These are phyloP conservation scores for Montifringilla adamsi DNA, from an alignment of 2,113 vertebrate species.

Conservation along the genomic window DNA sequence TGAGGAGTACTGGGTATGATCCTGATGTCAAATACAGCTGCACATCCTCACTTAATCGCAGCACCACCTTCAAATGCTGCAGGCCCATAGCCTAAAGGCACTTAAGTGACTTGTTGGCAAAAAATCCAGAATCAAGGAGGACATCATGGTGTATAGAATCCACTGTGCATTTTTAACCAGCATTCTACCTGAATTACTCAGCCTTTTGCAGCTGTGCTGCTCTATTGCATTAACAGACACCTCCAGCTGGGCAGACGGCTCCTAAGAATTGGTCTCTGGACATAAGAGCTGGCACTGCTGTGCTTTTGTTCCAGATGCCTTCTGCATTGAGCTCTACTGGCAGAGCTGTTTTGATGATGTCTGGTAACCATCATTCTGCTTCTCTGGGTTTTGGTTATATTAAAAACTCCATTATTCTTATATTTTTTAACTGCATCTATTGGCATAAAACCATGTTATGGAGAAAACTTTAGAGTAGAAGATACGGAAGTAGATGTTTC, in stretches of 20 bases:
- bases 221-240: background rate
- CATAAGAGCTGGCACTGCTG: background rate
- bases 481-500: background rate
- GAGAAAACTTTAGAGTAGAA: background rate
- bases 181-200: background rate
- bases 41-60: background rate
- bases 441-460: background rate
- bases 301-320: background rate
- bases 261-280: background rate
- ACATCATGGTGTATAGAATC: background rate
- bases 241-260: background rate
- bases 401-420: background rate
- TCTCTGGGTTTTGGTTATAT: background rate
- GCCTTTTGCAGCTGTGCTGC: background rate
- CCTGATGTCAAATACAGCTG: background rate
- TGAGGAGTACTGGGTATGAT: background rate
- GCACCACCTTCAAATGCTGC: background rate
- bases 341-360: background rate
- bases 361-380: background rate
- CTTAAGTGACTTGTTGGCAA: background rate
- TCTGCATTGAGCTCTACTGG: background rate
- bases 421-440: background rate
- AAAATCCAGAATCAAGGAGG: background rate
- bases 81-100: background rate
- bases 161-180: background rate